A percentile compares a stretch with the other conserved stretches of the same genome.
These are phyloP conservation scores for Bradypodion pumilum DNA, from an alignment of 2,797 vertebrate species.

Conservation along the genomic window DNA sequence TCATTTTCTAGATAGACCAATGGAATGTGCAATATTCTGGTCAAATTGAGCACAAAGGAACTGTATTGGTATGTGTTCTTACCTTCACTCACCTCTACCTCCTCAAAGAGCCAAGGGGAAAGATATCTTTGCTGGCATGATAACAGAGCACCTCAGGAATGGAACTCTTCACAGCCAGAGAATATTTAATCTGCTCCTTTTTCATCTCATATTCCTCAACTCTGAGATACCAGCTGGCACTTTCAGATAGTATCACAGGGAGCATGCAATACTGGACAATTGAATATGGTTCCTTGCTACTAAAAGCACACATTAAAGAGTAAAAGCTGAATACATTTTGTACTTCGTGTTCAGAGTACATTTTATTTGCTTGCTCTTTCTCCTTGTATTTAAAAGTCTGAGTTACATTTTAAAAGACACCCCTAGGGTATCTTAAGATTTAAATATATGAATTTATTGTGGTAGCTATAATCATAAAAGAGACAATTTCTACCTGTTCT, in stretches of 20 bases:
- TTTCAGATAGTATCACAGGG: constrained; percentile 2
- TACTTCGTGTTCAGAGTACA: constrained; percentile 7
- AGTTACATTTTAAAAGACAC: constrained; percentile 21
- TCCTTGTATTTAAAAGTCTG: neutral
- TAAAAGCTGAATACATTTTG: constrained; percentile 24
- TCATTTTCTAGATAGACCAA: neutral
- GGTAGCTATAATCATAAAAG: constrained; percentile 27
- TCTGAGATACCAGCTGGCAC: neutral
- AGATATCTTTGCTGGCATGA: neutral
- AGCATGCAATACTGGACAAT: neutral
- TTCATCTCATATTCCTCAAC: neutral
- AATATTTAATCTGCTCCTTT: neutral
- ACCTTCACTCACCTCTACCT: neutral
- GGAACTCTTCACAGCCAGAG: neutral
- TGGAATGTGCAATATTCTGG: neutral
- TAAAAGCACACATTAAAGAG: constrained; percentile 10
- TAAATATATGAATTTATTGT: constrained; percentile 33
- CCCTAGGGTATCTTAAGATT: constrained; percentile 19
- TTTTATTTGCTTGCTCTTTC: constrained; percentile 31
- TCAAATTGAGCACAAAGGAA: neutral
- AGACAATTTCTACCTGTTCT: constrained; percentile 21
- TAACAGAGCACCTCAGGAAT: neutral
- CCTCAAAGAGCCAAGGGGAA: neutral
- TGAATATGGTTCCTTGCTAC: constrained; percentile 3
- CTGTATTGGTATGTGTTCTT: neutral